These are phyloP conservation scores for Glaucidium brasilianum DNA, from an alignment of 2,113 vertebrate genomes.

Conservation along the genomic window DNA sequence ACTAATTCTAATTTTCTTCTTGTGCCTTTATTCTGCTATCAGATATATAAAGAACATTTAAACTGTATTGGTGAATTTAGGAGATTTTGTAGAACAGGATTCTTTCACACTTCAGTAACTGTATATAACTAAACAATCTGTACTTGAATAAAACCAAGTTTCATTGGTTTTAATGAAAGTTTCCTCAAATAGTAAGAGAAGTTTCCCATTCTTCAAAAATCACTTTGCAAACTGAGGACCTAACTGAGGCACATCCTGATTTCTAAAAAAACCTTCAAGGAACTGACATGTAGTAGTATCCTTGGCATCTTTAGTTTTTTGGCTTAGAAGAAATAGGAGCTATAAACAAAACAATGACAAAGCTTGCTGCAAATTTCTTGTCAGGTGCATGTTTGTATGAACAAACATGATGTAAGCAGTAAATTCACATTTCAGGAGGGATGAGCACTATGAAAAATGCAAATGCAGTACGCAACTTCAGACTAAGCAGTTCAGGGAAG, in stretches of 20 bases:
- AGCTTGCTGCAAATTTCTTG: background rate
- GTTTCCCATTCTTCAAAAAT: background rate
- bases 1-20: background rate
- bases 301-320: background rate
- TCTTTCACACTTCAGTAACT: background rate
- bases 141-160: background rate
- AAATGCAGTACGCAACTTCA: background rate
- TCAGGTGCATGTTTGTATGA: background rate
- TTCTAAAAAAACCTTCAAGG: background rate
- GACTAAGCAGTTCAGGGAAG: background rate
- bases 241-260: background rate
- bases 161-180: background rate
- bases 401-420: background rate
- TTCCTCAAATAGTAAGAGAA: background rate
- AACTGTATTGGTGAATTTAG: background rate
- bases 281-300: background rate
- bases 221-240: background rate
- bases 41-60: background rate
- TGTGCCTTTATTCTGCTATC: background rate
- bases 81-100: background rate
- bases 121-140: background rate
- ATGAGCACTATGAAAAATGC: background rate
- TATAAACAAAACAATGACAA: background rate
- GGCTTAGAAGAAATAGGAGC: background rate
- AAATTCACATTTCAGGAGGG: background rate